Evolutionary conservation across 2,797 vertebrate genomes (phyloP), one percentile per base, ranked within the genome.

Genomic region (Pitangus sulphuratus): DNA sequence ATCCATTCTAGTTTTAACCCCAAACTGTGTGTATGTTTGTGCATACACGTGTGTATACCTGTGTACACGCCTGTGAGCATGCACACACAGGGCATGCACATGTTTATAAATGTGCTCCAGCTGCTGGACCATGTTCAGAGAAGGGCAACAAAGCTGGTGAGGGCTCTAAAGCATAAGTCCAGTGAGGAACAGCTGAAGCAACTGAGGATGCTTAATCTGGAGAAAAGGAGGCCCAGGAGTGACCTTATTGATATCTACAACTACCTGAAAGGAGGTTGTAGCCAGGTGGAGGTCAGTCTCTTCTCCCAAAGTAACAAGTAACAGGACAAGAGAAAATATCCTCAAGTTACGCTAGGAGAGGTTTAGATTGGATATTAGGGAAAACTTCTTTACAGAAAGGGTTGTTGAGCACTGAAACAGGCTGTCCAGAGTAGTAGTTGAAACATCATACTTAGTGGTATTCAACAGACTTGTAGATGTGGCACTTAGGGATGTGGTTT

Each of bases 31-130:
- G 22, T 31, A 2, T 56, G n/a, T 58, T 69, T 86, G 47, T 3
- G 1, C 13, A 2, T 31, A 8, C 7, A 2, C 45, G 4, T 10
- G 14, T 21, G 11, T 22, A 2, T 51, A 22, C 35, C 19, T 1
- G 1, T 76, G 35, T 31, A 20, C 11, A 4, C 0, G 6, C 0
- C 1, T 11, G 33, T 50, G 26, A 60, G 40, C 3, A 13, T 0
- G 0, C 9, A 8, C 11, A 25, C 35, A 20, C 2, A 35, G 11
- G 13, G 47, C 12, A 1, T 35, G 15, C 30, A 15, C 6, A 0
- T 1, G 2, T 68, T 64, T 68, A 5, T 37, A 11, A 30, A 12
- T 8, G 4, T 18, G 15, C 25, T 77, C 1, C 25, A 12, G 18
- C 39, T 35, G 30, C 25, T 71, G 39, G 30, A 35, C 65, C 51